Base-by-base conservation (phyloP, 2,888 invertebrate species). In the Branchellion lobata region DNA sequence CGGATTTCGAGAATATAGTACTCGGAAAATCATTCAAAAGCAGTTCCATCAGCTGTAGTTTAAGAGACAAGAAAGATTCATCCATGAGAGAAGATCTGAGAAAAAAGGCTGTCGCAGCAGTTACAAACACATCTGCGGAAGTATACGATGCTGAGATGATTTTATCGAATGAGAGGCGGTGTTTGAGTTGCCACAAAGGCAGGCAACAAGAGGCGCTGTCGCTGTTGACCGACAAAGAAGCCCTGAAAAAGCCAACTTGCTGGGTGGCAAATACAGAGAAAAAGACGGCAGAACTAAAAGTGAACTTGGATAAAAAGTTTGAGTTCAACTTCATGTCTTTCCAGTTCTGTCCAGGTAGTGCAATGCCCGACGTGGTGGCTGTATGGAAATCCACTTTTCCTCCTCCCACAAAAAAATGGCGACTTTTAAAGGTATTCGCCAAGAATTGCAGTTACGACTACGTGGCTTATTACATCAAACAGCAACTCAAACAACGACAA, bases 271-370 rank as follows among this genome's bases (percentile, higher is more conserved):
- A 24, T 24, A 61, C 65, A 18, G 31, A 57, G n/a, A 31, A n/a
- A 21, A 29, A 5, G 33, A 21, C 14, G 36, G 65, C 57, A 31
- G 57, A 77, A 27, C 36, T 77, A 34, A 77, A 31, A 27, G 21
- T 77, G n/a, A 77, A 65, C 40, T 34, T 77, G 65, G 36, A 53
- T 5, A 77, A 77, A 31, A 77, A 36, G 34, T 53, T 51, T 57
- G 77, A 77, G 36, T 61, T 77, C 24, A 77, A 53, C 31, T 77
- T 57, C 65, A 57, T 77, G 24, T 34, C 77, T 31, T 53, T 77
- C 21, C 57, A 77, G 40, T 77, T 77, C 33, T 77, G 77, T 33
- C 8, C 33, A 5, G 77, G 77, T n/a, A 51, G 53, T 29, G n/a
- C 21, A 34, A 47, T 34, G 34, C 77, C 77, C 8, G 77, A 77